phyloP scores from a whole-genome alignment of 2,888 invertebrate species.

The Muschampia plurimacula region DNA sequence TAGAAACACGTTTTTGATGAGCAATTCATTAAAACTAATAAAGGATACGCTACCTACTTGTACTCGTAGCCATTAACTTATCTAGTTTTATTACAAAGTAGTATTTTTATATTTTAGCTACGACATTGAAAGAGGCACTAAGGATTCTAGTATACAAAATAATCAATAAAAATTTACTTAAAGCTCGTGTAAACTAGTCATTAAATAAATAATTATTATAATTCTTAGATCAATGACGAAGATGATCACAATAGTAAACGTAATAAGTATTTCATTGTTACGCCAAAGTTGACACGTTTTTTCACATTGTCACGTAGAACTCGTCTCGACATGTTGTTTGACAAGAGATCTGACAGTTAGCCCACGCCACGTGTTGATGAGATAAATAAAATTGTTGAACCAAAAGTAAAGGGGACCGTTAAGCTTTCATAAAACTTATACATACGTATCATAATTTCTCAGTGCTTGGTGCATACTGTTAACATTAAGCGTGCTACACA shows the following conservation, averaged over 20 bases:
- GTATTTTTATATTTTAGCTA: background rate
- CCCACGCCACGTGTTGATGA: constrained; percentile 60
- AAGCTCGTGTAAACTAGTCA: background rate
- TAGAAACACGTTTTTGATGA: constrained; percentile 30
- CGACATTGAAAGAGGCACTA: background rate
- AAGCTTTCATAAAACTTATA: constrained; percentile 15
- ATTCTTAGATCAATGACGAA: background rate
- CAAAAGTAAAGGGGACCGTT: constrained; percentile 48
- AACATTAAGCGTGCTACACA: too few species aligned
- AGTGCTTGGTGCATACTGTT: too few species aligned
- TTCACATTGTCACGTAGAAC: constrained; percentile 57
- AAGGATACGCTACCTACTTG: constrained; percentile 3
- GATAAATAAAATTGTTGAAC: constrained; percentile 59
- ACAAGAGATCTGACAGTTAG: constrained; percentile 63
- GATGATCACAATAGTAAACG: background rate
- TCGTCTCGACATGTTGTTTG: constrained; percentile 53
- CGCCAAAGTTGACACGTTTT: constrained; percentile 54
- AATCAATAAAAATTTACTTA: too few species aligned
- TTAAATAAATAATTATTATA: background rate
- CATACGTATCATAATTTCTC: background rate
- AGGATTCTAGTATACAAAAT: background rate
- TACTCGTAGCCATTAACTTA: background rate
- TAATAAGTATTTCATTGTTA: constrained; percentile 8
- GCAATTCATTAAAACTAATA: constrained; percentile 30
- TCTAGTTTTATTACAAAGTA: background rate